Base-by-base conservation (phyloP, 2,113 vertebrate species). In the Tonatia bakeri region DNA sequence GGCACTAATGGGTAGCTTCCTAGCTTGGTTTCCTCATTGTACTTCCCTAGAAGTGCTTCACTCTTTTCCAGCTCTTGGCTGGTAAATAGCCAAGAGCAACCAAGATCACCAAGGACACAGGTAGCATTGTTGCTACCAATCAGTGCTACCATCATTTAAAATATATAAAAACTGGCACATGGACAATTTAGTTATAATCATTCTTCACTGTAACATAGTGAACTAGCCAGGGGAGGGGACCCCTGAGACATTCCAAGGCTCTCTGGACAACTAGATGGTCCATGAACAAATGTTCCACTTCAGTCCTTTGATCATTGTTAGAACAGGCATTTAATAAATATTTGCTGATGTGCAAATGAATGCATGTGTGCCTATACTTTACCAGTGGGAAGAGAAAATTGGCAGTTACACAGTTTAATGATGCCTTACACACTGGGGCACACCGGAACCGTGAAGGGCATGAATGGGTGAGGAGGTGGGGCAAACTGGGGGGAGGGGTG, bases 251-350 rank as follows among this genome's bases (percentile, higher is more conserved):
- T 36, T 26, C 4, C 7, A 64, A 77, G 22, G 8, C 43, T 45
- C 65, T 76, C 79, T 70, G 61, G 13, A 64, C 19, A 15, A 76
- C 13, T 59, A 70, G 52, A 14, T 36, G 73, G 14, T 59, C 38
- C 47, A 77, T 50, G 33, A 81, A 92, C 19, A 12, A 47, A 64
- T 4, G n/a, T 17, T 92, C 85, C 83, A 5, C 15, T 67, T 61
- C 36, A 36, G 24, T 82, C 76, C 64, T 82, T 83, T 59, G 84
- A 67, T 31, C 38, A 73, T 4, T 33, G 24, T 40, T 50, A 20
- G 33, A 61, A 17, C 17, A 67, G 13, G 33, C 72, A 75, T 64
- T 97, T 86, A 91, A 94, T 97, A 90, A 96, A 76, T 86, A 83
- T 94, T 69, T 88, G 85, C 72, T 75, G 72, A 61, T 72, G 33